Percentiles rank a stretch among this genome's conserved stretches.
phyloP scores from a whole-genome alignment of 2,113 vertebrate genomes.

The Cryptomyrus ogoouensis region DNA sequence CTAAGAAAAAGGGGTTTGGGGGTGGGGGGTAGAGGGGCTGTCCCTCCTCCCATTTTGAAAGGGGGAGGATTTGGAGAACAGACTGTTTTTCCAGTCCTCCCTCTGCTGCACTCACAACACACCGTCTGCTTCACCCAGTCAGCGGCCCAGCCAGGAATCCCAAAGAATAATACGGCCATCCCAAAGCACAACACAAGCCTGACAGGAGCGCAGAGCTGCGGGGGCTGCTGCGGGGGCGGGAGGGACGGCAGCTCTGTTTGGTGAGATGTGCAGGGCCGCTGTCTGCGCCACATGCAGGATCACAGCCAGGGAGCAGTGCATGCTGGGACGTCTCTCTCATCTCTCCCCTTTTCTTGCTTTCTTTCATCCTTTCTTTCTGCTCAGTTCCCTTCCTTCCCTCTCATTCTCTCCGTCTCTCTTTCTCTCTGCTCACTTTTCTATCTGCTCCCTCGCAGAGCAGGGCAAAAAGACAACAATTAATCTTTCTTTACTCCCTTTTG shows the following conservation, averaged over 20 bases:
- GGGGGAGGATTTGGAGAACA: neutral
- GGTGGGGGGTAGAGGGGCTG: neutral
- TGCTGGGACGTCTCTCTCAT: neutral
- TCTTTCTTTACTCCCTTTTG: neutral
- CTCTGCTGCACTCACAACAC: neutral
- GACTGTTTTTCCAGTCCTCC: neutral
- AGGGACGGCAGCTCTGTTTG: no score
- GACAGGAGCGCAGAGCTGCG: neutral
- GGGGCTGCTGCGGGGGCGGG: no score
- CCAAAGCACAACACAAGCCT: neutral
- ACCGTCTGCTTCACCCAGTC: neutral
- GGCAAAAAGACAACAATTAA: neutral
- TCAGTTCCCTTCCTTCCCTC: neutral
- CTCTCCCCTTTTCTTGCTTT: neutral
- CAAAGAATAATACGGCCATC: neutral
- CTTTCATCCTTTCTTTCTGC: neutral
- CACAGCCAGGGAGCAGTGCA: neutral
- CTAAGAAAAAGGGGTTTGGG: neutral
- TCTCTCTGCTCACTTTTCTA: neutral
- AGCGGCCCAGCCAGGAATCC: neutral
- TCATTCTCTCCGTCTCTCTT: neutral
- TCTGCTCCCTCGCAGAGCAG: neutral
- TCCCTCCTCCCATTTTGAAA: neutral
- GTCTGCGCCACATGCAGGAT: neutral
- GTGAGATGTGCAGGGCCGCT: neutral